Conservation (phyloP, 2,888 invertebrate genomes). For the Agrotis segetum region DNA sequence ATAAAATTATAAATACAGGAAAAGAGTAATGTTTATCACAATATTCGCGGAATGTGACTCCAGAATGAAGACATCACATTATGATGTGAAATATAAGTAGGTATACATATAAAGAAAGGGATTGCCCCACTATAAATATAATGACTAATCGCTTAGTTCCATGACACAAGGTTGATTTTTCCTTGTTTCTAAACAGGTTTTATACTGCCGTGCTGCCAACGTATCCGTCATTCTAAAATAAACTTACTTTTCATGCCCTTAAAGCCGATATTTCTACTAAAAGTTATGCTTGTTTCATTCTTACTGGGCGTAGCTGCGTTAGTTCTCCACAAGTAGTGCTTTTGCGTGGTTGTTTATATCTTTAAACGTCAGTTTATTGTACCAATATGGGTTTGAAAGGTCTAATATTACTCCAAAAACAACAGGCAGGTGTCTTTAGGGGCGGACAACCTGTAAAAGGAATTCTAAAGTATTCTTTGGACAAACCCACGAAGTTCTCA, state of each 20-base stretch:
- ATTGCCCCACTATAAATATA: not conserved
- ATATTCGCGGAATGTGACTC: too few relatives aligned
- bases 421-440: conserved; percentile 55
- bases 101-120: not conserved
- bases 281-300: not conserved
- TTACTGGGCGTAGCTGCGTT: not conserved
- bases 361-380: not conserved
- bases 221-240: conserved; percentile 4
- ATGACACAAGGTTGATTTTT: not conserved
- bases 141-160: not conserved
- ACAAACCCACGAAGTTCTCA: conserved; percentile 59
- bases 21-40: too few relatives aligned
- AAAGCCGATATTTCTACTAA: conserved; percentile 5
- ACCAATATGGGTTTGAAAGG: conserved; percentile 55
- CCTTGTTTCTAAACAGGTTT: conserved; percentile 15
- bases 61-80: not conserved
- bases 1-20: too few relatives aligned
- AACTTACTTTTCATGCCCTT: not conserved
- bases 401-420: conserved; percentile 60
- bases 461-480: conserved; percentile 60
- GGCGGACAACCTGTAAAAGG: conserved; percentile 64
- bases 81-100: not conserved
- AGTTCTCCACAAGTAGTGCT: conserved; percentile 7
- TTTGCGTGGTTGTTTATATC: not conserved
- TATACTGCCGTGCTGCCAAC: too few relatives aligned